Evolutionary conservation across 2,113 vertebrate genomes (phyloP), one percentile per base, ranked within the genome.

Genomic region (Erythrocebus patas): DNA sequence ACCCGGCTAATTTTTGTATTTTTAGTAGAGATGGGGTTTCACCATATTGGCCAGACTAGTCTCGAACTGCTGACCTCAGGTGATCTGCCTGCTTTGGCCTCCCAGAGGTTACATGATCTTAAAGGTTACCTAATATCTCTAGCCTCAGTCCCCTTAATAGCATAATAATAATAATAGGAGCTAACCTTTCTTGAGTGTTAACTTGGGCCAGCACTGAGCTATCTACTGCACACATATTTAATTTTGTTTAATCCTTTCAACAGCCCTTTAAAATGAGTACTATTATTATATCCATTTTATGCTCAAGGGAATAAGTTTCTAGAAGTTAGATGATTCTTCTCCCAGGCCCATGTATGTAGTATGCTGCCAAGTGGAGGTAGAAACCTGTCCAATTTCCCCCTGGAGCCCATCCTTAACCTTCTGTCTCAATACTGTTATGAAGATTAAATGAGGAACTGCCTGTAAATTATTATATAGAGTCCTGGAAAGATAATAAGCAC

Each of bases 381-480:
- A 45, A 82, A 59, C 17, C 20, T 64, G 27, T 64, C 32, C 16
- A 52, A 11, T 30, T 55, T 11, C 38, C 48, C 45, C 1, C 30
- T 1, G 1, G 23, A 50, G n/a, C 12, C 8, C 1, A 0, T 9
- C 20, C 6, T 59, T 17, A 18, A 2, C 10, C 18, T 64, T 11
- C 13, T 17, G 3, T 38, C 52, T n/a, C 80, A 9, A 32, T 2
- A 7, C 6, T 1, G 0, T 3, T 27, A 13, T 45, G 86, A 50
- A 3, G 35, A 25, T 43, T 59, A 48, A 30, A 27, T 52, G 79
- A 91, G 66, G 48, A 55, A 43, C 30, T 27, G 32, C 64, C 16
- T 78, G 14, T 11, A 32, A 38, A 52, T 16, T 64, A 5, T 61
- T 86, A 14, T 27, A 1, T 10, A 45, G 64, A 23, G 32, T 68